Conservation (phyloP, 2,113 vertebrate species). For the Lepus timidus region DNA sequence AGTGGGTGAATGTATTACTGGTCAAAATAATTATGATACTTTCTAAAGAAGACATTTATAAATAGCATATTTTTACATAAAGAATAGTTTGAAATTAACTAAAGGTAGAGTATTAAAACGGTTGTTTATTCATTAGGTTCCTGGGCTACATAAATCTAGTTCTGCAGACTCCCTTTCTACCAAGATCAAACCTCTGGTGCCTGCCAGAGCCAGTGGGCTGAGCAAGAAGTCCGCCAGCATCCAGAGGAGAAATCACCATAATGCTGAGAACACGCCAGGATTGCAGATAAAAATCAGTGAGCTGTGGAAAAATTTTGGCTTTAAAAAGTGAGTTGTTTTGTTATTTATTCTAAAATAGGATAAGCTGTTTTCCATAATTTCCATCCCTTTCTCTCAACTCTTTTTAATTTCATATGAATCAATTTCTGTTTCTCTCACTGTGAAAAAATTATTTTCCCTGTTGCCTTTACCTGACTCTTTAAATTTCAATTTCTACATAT, state of each 20-base stretch:
- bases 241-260: conserved; percentile 84
- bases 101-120: background rate
- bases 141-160: conserved; percentile 88
- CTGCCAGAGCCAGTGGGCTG: conserved; percentile 94
- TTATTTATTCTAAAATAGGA: background rate
- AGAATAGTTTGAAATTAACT: conserved; percentile 4
- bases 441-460: background rate
- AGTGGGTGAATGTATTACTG: background rate
- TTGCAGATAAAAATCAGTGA: conserved; percentile 93
- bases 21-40: background rate
- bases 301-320: conserved; percentile 95
- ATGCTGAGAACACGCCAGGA: conserved; percentile 92
- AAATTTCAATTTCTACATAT: background rate
- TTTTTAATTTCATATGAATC: background rate
- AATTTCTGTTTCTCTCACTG: background rate
- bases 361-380: background rate
- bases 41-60: background rate
- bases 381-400: background rate
- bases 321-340: conserved; percentile 90
- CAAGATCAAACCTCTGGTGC: conserved; percentile 86
- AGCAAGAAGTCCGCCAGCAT: conserved; percentile 86
- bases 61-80: background rate
- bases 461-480: background rate
- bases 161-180: conserved; percentile 76
- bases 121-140: conserved; percentile 86